Conservation (phyloP, 1,140 invertebrate genomes). For the Drosophila mauritiana region DNA sequence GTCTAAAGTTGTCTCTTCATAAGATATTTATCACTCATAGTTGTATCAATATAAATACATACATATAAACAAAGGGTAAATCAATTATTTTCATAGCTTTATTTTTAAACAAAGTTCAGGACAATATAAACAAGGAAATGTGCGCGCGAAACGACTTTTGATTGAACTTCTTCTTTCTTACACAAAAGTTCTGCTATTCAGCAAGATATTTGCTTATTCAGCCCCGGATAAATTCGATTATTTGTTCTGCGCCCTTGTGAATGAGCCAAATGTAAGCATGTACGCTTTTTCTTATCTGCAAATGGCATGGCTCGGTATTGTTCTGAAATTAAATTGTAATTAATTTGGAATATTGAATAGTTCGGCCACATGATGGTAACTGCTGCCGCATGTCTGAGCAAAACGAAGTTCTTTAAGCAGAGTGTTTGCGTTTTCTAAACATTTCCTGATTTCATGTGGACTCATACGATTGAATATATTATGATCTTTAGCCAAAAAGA, state of each 20-base stretch:
- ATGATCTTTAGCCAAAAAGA: slow-evolving; percentile 21
- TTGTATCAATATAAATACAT: background rate
- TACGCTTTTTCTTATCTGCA: background rate
- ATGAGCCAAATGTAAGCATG: background rate
- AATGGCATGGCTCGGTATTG: background rate
- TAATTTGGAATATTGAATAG: background rate
- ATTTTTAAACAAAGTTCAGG: background rate
- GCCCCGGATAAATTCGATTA: background rate
- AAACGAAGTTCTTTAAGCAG: background rate
- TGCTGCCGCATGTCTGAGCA: background rate
- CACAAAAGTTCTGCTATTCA: background rate
- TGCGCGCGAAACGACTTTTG: too few species aligned
- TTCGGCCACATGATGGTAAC: background rate
- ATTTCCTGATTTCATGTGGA: background rate
- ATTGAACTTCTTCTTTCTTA: too few species aligned
- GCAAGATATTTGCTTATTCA: background rate
- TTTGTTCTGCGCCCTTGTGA: background rate
- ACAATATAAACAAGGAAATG: too few species aligned
- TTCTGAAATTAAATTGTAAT: background rate
- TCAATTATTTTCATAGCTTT: background rate
- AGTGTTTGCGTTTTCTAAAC: background rate
- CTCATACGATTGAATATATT: slow-evolving; percentile 40
- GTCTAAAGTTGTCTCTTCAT: slow-evolving; percentile 46
- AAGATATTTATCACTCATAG: slow-evolving; percentile 39
- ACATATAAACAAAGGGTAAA: slow-evolving; percentile 1